A percentile compares a stretch with the other conserved stretches of the same genome.
Conservation (phyloP, 2,888 invertebrate genomes). For the Acleris literana region DNA sequence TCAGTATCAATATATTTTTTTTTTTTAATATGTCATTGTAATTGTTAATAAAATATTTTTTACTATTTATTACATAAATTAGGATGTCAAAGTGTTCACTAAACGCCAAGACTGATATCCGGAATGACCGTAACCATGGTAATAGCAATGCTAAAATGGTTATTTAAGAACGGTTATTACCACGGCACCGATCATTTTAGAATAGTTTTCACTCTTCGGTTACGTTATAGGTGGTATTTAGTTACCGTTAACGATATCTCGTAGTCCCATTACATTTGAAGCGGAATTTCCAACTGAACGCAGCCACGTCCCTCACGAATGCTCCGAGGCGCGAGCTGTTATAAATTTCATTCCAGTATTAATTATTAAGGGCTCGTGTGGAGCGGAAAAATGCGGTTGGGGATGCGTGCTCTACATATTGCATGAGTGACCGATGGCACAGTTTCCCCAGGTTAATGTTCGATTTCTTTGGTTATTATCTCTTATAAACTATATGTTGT, state of each 20-base stretch:
- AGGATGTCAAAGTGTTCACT: too few species aligned
- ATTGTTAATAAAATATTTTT: too few species aligned
- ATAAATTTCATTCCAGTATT: slow-evolving; percentile 12
- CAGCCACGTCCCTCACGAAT: background rate
- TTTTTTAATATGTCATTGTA: too few species aligned
- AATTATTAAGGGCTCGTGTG: slow-evolving; percentile 3
- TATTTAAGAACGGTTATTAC: too few species aligned
- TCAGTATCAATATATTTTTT: too few species aligned
- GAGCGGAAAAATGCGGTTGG: slow-evolving; percentile 6
- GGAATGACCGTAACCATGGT: too few species aligned
- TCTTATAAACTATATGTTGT: background rate
- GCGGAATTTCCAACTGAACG: background rate
- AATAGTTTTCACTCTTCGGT: too few species aligned
- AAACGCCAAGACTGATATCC: background rate
- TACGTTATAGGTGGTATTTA: too few species aligned
- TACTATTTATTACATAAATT: too few species aligned
- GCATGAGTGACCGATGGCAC: background rate
- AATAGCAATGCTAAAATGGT: too few species aligned
- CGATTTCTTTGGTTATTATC: background rate
- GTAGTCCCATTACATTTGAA: background rate
- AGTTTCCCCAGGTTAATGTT: background rate
- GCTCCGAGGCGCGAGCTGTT: slow-evolving; percentile 4
- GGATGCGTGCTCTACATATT: slow-evolving; percentile 8
- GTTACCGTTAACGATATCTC: too few species aligned
- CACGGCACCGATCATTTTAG: too few species aligned